A percentile compares a stretch with the other conserved stretches of the same genome.
These are phyloP conservation scores for Hirtodrosophila cameraria DNA, from an alignment of 2,888 invertebrate species.

Conservation along the genomic window DNA sequence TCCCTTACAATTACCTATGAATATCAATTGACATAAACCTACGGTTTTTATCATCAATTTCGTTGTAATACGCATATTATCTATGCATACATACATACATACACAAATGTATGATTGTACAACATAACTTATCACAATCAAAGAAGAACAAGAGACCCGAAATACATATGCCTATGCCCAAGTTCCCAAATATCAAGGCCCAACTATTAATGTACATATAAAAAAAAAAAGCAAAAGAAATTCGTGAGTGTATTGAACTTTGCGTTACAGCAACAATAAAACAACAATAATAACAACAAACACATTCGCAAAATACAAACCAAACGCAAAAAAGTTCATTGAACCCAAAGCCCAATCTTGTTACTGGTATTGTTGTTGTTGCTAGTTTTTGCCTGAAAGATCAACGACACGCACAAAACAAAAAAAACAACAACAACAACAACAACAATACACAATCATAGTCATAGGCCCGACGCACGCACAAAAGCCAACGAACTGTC, in stretches of 20 bases:
- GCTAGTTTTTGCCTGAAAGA: slow-evolving; percentile 51
- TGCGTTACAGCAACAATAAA: slow-evolving; percentile 51
- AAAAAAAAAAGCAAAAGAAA: slow-evolving; percentile 22
- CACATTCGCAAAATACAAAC: slow-evolving; percentile 33
- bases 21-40: slow-evolving; percentile 2
- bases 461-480: slow-evolving; percentile 53
- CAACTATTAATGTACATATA: slow-evolving; percentile 7
- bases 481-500: slow-evolving; percentile 61
- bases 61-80: not conserved
- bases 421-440: slow-evolving; percentile 39
- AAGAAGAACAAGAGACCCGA: not conserved
- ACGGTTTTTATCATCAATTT: slow-evolving; percentile 6
- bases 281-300: slow-evolving; percentile 21
- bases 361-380: slow-evolving; percentile 28
- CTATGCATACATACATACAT: not conserved
- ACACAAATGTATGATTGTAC: too few relatives aligned
- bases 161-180: not conserved
- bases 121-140: slow-evolving; percentile 12
- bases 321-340: slow-evolving; percentile 72
- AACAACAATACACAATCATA: slow-evolving; percentile 27
- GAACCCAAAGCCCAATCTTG: slow-evolving; percentile 57
- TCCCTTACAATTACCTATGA: not conserved
- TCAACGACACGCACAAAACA: slow-evolving; percentile 77
- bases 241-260: slow-evolving; percentile 80
- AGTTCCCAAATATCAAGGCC: slow-evolving; percentile 23